A percentile compares a stretch with the other conserved stretches of the same genome.
These are phyloP conservation scores for Ovis canadensis DNA, from an alignment of 2,113 vertebrate genomes.

Conservation along the genomic window DNA sequence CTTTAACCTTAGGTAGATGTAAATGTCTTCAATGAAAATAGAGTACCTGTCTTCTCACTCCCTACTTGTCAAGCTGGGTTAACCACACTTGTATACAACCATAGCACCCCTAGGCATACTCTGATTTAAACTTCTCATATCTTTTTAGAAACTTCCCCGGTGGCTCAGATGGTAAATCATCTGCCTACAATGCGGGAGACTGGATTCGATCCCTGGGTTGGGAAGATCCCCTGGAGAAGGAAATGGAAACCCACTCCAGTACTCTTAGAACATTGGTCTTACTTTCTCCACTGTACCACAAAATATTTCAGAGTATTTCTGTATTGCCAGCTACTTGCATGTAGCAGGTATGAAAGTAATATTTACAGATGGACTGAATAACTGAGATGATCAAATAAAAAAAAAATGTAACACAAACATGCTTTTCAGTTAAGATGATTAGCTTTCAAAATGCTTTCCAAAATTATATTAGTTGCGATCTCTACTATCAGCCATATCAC, in stretches of 20 bases:
- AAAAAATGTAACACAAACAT: neutral
- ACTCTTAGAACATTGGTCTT: neutral
- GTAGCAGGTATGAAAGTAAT: neutral
- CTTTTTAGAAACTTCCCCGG: neutral
- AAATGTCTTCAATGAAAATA: neutral
- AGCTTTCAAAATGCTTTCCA: neutral
- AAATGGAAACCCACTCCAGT: no score
- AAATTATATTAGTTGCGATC: neutral
- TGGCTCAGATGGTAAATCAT: no score
- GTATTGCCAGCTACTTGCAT: neutral
- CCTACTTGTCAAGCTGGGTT: neutral
- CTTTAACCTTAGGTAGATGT: neutral
- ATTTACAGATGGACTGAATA: neutral
- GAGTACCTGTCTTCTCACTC: neutral
- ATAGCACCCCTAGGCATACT: neutral
- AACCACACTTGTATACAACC: neutral
- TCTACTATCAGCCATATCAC: neutral
- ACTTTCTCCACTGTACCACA: neutral
- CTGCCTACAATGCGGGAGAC: no score
- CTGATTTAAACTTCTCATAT: neutral
- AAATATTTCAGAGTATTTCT: neutral
- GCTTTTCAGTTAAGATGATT: neutral
- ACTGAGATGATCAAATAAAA: neutral
- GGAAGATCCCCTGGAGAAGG: no score
- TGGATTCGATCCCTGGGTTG: no score